Evolutionary conservation across 2,113 vertebrate species (phyloP).

Genomic region (Barnardius zonarius): DNA sequence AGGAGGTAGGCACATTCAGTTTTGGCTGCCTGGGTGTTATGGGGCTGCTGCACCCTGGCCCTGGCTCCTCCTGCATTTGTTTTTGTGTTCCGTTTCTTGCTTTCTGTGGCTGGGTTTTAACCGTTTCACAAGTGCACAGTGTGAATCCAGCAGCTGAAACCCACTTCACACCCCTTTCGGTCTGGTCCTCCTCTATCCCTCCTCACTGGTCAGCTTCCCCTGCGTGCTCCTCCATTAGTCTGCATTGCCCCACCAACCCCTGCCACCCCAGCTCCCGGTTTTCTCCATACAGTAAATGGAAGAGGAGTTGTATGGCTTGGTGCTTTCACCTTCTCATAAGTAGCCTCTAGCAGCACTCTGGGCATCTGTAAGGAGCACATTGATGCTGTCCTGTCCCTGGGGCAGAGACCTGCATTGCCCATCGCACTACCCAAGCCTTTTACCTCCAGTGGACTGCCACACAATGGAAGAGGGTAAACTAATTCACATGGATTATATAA

Average conservation of each 20-base stretch:
- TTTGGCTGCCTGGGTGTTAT: not conserved
- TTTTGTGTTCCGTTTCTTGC: not conserved
- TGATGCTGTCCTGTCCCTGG: fast-evolving
- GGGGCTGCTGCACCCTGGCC: not conserved
- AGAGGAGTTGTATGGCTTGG: not conserved
- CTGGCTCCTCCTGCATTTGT: not conserved
- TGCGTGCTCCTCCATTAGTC: not conserved
- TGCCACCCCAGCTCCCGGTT: fast-evolving
- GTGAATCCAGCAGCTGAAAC: not conserved
- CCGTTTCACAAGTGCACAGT: fast-evolving
- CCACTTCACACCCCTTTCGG: not conserved
- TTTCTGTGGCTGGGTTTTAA: not conserved
- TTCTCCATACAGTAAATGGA: not conserved
- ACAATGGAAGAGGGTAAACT: fast-evolving
- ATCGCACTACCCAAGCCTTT: not conserved
- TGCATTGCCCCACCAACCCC: fast-evolving
- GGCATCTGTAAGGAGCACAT: not conserved
- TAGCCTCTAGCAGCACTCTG: not conserved
- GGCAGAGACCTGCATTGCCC: not conserved
- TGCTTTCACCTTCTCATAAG: not conserved
- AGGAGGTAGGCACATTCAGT: not conserved
- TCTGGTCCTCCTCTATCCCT: not conserved
- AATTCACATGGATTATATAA: not conserved
- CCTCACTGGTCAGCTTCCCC: not conserved
- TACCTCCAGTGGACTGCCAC: fast-evolving